Conservation (phyloP, 2,797 vertebrate genomes). For the Gobionotothen gibberifrons region DNA sequence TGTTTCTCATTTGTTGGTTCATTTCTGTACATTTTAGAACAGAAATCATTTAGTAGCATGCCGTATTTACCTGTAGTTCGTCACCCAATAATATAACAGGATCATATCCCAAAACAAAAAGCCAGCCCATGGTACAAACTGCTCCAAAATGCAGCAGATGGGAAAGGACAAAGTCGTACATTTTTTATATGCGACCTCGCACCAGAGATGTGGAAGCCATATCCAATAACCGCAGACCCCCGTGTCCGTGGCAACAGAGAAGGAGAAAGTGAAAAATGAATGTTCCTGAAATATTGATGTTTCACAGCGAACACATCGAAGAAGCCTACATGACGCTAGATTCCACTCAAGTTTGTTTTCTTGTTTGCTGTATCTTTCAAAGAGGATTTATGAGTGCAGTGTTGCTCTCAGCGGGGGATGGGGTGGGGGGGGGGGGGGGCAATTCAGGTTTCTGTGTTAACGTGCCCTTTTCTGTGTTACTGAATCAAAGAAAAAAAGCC, state of each 20-base stretch:
- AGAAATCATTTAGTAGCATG: not conserved
- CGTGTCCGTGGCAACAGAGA: slow-evolving; percentile 27
- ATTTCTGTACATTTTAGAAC: not conserved
- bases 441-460: slow-evolving; percentile 17
- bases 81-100: not conserved
- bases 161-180: not conserved
- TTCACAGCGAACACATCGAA: slow-evolving; percentile 25
- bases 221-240: slow-evolving; percentile 32
- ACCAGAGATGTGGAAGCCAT: slow-evolving; percentile 26
- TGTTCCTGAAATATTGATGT: slow-evolving; percentile 69
- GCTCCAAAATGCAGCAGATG: not conserved
- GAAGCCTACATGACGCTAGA: slow-evolving; percentile 36
- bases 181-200: slow-evolving; percentile 29
- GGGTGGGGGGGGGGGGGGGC: slow-evolving; percentile 14
- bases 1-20: not conserved
- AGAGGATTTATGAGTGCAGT: slow-evolving; percentile 36
- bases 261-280: slow-evolving; percentile 58
- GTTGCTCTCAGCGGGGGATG: slow-evolving; percentile 23
- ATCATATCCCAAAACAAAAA: slow-evolving; percentile 3
- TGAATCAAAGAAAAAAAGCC: slow-evolving; percentile 28
- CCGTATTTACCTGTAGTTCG: no score
- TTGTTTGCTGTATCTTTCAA: slow-evolving; percentile 14
- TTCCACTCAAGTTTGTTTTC: slow-evolving; percentile 46
- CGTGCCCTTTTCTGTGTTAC: slow-evolving; percentile 21
- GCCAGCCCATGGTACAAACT: not conserved